These are phyloP conservation scores for Pipistrellus nathusii DNA, from an alignment of 2,797 vertebrate genomes.

Conservation along the genomic window DNA sequence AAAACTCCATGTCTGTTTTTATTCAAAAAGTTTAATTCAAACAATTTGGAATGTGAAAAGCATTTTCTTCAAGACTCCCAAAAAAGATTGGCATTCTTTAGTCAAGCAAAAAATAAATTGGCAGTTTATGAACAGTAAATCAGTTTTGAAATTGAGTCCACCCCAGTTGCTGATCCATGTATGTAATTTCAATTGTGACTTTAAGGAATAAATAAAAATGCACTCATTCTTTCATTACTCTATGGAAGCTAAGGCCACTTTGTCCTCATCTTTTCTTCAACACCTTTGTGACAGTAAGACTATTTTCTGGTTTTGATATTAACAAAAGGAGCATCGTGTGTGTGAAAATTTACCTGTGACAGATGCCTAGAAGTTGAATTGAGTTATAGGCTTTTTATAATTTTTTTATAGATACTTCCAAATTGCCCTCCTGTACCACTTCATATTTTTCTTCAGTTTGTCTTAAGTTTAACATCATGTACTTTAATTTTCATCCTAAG, in stretches of 20 bases:
- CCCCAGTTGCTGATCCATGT: neutral
- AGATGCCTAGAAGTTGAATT: conserved; percentile 61
- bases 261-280: conserved; percentile 4
- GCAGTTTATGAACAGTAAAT: conserved; percentile 42
- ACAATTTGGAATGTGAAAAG: conserved; percentile 47
- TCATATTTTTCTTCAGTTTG: conserved; percentile 53
- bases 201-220: conserved; percentile 27
- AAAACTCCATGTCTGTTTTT: conserved; percentile 51
- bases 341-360: conserved; percentile 51
- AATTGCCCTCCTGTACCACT: conserved; percentile 48
- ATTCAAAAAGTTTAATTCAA: conserved; percentile 60
- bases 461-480: conserved; percentile 40
- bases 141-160: conserved; percentile 4
- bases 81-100: neutral
- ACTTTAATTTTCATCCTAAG: conserved; percentile 52
- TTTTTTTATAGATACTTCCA: conserved; percentile 65
- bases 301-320: too few species aligned
- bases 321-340: neutral
- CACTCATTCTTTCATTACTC: neutral
- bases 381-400: conserved; percentile 64
- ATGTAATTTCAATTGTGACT: neutral
- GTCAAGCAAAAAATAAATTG: conserved; percentile 37
- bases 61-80: conserved; percentile 14
- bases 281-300: too few species aligned
- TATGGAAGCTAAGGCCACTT: neutral